Evolutionary conservation across 2,888 invertebrate genomes (phyloP), one percentile per base, ranked within the genome.

Genomic region (Volucella bombylans): DNA sequence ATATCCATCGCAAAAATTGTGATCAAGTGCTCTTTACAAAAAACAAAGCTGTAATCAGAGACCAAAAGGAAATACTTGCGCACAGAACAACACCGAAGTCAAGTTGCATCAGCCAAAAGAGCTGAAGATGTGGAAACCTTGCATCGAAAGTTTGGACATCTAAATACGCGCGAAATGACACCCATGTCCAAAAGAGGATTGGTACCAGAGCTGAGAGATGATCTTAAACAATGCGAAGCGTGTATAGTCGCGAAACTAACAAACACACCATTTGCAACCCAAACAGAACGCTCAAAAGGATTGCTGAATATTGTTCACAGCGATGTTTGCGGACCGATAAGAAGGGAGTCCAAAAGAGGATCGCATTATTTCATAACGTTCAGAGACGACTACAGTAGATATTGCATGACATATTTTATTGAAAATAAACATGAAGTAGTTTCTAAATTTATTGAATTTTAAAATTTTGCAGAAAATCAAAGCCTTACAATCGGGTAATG

Each of bases 401-500:
- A n/a, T n/a, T n/a, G n/a, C n/a, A n/a, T n/a, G n/a, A n/a, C n/a
- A n/a, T n/a, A n/a, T n/a, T n/a, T n/a, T n/a, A n/a, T n/a, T n/a
- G n/a, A n/a, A n/a, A n/a, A n/a, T n/a, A n/a, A n/a, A n/a, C n/a
- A n/a, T n/a, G n/a, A n/a, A n/a, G n/a, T n/a, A n/a, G n/a, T n/a
- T n/a, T n/a, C n/a, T n/a, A n/a, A n/a, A n/a, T n/a, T 47, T 47
- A 11, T 11, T 9, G 14, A 47, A 47, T 47, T n/a, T 81, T 10
- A 18, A 43, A 67, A 80, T 86, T 8, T 82, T 57, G 10, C 77
- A 54, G 50, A 78, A 77, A 47, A 81, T 88, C 2, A 87, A 88
- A 52, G 78, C 74, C 4, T 64, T 90, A 1, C 77, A 88, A 64
- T 87, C 87, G 3, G 88, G 89, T 72, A 88, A 88, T 69, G 88